Evolutionary conservation across 2,113 vertebrate genomes (phyloP).

Genomic region (Thomomys bottae): DNA sequence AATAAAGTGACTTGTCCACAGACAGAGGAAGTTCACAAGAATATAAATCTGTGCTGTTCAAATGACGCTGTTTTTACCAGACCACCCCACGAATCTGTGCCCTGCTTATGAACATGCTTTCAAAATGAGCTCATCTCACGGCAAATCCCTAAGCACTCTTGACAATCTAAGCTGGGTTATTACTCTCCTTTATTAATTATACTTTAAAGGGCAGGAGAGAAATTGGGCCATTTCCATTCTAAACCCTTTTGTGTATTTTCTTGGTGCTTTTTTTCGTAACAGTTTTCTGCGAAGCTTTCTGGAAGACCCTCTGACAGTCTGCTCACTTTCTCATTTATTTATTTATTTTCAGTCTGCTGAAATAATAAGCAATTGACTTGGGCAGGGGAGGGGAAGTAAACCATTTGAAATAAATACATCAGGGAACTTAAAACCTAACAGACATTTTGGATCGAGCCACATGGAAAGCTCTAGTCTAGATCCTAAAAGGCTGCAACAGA

Average conservation of each 20-base stretch:
- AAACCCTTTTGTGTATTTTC: background rate
- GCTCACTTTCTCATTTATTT: background rate
- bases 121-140: background rate
- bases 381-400: constrained; percentile 80
- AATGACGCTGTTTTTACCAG: background rate
- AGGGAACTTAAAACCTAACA: constrained; percentile 79
- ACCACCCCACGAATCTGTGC: background rate
- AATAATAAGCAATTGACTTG: constrained; percentile 81
- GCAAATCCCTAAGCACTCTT: background rate
- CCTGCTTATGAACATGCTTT: background rate
- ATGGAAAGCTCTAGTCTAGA: constrained; percentile 72
- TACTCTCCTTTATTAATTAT: background rate
- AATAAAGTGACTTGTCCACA: background rate
- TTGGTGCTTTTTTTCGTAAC: constrained; percentile 56
- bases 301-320: constrained; percentile 71
- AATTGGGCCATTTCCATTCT: constrained; percentile 12
- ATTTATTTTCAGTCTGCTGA: constrained; percentile 74
- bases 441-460: constrained; percentile 78
- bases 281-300: constrained; percentile 65
- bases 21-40: background rate
- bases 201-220: constrained; percentile 48
- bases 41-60: background rate
- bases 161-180: background rate
- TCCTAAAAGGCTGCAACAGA: constrained; percentile 77
- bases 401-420: constrained; percentile 78